Evolutionary conservation across 64 coral and sea anemone species (phyloP).

Genomic region (Acropora tenuis): DNA sequence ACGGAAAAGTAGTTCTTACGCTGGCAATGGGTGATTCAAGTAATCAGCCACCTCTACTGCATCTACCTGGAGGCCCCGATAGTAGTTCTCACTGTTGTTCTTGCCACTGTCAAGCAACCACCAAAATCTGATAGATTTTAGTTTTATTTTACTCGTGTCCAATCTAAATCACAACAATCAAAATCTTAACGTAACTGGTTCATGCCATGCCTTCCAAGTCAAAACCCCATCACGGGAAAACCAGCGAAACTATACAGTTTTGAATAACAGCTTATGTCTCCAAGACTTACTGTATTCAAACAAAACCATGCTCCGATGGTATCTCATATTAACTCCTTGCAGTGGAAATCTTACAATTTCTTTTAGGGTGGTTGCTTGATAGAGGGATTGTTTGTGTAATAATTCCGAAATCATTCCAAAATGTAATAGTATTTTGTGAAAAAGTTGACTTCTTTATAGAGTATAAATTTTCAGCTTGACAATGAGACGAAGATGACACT

Average conservation of each 20-base stretch:
- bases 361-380: not conserved
- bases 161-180: not conserved
- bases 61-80: not conserved
- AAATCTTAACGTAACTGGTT: too few relatives aligned
- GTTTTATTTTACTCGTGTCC: not conserved
- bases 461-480: not conserved
- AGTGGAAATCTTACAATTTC: not conserved
- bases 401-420: not conserved
- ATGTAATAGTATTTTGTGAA: not conserved
- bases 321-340: not conserved
- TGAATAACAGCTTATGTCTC: not conserved
- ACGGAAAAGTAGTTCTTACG: not conserved
- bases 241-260: not conserved
- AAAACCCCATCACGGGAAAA: not conserved
- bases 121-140: not conserved
- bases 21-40: not conserved
- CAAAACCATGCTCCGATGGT: not conserved
- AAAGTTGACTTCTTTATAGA: not conserved
- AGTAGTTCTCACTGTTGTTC: not conserved
- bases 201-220: not conserved
- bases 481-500: not conserved
- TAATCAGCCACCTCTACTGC: not conserved
- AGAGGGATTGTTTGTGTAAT: not conserved
- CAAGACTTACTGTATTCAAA: not conserved
- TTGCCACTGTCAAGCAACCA: not conserved